Evolutionary conservation across 2,888 invertebrate genomes (phyloP).

Genomic region (Leptodirus hochenwartii): DNA sequence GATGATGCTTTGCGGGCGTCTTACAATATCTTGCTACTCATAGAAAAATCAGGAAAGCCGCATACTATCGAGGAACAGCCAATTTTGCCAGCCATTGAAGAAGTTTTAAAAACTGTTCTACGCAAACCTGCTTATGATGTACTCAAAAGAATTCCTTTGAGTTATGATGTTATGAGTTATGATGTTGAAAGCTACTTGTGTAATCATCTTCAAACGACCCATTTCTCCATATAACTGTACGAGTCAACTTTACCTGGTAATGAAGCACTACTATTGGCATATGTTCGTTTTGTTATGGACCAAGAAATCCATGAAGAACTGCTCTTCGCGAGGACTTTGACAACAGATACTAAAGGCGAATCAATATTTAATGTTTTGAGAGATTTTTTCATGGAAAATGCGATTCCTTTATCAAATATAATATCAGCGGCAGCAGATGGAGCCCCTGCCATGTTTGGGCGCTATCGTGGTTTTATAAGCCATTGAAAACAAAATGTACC

Average conservation of each 20-base stretch:
- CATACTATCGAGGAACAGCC: slow-evolving; percentile 14
- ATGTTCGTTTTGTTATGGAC: slow-evolving; percentile 26
- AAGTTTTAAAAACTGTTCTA: slow-evolving; percentile 5
- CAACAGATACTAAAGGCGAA: slow-evolving; percentile 21
- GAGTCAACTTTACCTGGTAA: slow-evolving; percentile 19
- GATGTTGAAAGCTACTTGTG: slow-evolving; percentile 20
- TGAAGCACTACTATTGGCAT: slow-evolving; percentile 18
- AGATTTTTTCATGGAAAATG: too few species aligned
- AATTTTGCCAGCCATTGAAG: slow-evolving; percentile 16
- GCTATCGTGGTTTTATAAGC: too few species aligned
- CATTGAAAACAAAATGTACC: slow-evolving; percentile 18
- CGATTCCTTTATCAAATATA: slow-evolving; percentile 15
- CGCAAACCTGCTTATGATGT: slow-evolving; percentile 5
- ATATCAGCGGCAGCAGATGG: slow-evolving; percentile 8
- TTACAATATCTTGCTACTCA: too few species aligned
- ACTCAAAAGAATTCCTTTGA: slow-evolving; percentile 11
- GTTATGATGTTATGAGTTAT: slow-evolving; percentile 16
- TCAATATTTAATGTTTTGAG: too few species aligned
- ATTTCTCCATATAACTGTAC: slow-evolving; percentile 22
- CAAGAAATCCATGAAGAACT: slow-evolving; percentile 20
- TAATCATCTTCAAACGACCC: slow-evolving; percentile 17
- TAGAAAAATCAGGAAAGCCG: slow-evolving; percentile 7
- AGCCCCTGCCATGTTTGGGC: too few species aligned
- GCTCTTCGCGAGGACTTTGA: slow-evolving; percentile 20
- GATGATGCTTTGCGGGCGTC: too few species aligned